phyloP scores from a whole-genome alignment of 2,113 vertebrate genomes.

The Proteles cristata region DNA sequence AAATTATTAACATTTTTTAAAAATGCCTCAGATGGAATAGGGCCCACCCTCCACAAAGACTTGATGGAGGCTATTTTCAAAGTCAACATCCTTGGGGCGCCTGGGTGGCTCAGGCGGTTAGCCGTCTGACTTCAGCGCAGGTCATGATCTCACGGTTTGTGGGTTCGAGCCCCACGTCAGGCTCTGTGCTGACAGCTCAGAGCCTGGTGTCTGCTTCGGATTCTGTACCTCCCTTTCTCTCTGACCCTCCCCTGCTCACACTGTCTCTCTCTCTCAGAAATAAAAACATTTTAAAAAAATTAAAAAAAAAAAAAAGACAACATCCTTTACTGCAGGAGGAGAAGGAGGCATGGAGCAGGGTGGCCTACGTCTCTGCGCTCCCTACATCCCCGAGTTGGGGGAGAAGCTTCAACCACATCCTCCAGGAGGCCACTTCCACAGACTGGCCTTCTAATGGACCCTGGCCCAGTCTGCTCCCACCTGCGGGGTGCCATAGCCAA shows the following conservation, averaged over 20 bases:
- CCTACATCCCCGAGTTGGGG: slow-evolving; percentile 86
- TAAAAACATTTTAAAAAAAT: too few species aligned
- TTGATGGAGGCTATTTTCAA: slow-evolving; percentile 91
- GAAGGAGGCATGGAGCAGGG: slow-evolving; percentile 87
- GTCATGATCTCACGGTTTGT: too few species aligned
- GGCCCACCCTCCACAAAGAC: slow-evolving; percentile 86
- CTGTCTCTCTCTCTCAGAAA: too few species aligned
- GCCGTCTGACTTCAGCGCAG: too few species aligned
- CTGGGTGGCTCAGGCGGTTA: too few species aligned
- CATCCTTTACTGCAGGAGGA: slow-evolving; percentile 90
- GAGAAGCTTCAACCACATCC: slow-evolving; percentile 86
- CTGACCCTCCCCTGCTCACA: too few species aligned
- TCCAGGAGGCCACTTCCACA: slow-evolving; percentile 85
- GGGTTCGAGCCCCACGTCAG: too few species aligned
- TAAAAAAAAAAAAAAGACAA: slow-evolving; percentile 80
- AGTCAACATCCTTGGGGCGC: slow-evolving; percentile 85
- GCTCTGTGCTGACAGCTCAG: too few species aligned
- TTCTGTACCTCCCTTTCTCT: too few species aligned
- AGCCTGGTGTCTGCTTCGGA: too few species aligned
- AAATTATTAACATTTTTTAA: too few species aligned
- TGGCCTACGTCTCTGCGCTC: slow-evolving; percentile 85
- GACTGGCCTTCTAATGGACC: slow-evolving; percentile 85
- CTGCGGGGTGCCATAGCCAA: neutral
- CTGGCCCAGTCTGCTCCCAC: neutral
- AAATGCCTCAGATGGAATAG: neutral